These are phyloP conservation scores for Plagiodera versicolora DNA, from an alignment of 2,888 invertebrate genomes.

Conservation along the genomic window DNA sequence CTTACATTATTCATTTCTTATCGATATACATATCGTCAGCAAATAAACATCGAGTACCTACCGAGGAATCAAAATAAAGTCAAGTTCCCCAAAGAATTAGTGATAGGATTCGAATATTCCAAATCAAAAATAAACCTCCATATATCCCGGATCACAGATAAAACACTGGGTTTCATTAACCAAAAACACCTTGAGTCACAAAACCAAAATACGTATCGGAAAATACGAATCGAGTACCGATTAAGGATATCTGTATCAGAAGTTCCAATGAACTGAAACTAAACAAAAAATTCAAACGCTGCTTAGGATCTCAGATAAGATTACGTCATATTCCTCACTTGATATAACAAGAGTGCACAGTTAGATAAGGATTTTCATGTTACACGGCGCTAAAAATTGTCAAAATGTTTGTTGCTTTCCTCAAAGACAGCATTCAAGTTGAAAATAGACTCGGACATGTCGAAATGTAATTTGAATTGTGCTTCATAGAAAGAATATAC, in stretches of 20 bases:
- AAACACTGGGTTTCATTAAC: neutral
- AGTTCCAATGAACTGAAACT: constrained; percentile 21
- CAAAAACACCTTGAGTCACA: neutral
- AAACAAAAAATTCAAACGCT: constrained; percentile 25
- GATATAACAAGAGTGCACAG: constrained; percentile 26
- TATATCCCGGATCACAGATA: too few relatives aligned
- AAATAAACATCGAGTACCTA: too few relatives aligned
- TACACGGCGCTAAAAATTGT: constrained; percentile 10
- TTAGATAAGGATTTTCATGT: constrained; percentile 21
- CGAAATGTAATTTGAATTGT: too few relatives aligned
- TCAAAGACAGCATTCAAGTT: too few relatives aligned
- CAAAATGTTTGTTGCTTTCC: constrained; percentile 7
- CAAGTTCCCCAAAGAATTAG: too few relatives aligned
- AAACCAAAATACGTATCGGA: neutral
- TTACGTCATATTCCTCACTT: constrained; percentile 26
- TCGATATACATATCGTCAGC: too few relatives aligned
- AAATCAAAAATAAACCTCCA: too few relatives aligned
- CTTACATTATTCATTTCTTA: too few relatives aligned
- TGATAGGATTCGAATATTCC: too few relatives aligned
- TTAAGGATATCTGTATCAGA: constrained; percentile 2
- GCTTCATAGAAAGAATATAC: too few relatives aligned
- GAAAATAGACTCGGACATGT: too few relatives aligned
- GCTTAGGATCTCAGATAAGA: constrained; percentile 32
- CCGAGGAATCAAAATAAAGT: too few relatives aligned
- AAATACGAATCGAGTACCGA: neutral